Conservation (phyloP, 2,113 vertebrate genomes). For the Crocuta crocuta region DNA sequence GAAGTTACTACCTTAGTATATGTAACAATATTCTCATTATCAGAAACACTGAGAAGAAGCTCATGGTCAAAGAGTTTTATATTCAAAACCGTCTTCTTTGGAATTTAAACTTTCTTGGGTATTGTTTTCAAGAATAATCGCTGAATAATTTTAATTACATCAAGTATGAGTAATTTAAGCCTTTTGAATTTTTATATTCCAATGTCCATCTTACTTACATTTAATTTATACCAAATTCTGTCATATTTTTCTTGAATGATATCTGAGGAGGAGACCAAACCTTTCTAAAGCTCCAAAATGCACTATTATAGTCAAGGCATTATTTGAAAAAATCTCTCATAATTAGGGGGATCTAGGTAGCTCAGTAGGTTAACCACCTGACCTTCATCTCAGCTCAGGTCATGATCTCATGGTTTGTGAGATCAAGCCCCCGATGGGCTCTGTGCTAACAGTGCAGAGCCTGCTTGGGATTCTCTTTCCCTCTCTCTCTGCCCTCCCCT, state of each 20-base stretch:
- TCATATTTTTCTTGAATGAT: neutral
- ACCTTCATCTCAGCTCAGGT: too few relatives aligned
- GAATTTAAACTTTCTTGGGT: slow-evolving; percentile 40
- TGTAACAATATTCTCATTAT: neutral
- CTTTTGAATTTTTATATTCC: slow-evolving; percentile 19
- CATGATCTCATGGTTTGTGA: too few relatives aligned
- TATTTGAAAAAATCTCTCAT: neutral
- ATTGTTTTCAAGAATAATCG: neutral
- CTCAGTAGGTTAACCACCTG: too few relatives aligned
- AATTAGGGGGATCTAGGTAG: neutral
- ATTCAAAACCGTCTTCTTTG: slow-evolving; percentile 32
- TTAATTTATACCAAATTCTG: slow-evolving; percentile 5
- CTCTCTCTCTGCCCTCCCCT: too few relatives aligned
- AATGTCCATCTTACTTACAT: neutral
- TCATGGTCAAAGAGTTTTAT: neutral
- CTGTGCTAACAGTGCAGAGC: too few relatives aligned
- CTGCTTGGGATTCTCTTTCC: too few relatives aligned
- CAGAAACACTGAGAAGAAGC: neutral
- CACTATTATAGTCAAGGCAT: neutral
- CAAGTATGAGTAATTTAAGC: neutral
- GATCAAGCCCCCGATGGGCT: too few relatives aligned
- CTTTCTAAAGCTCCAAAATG: slow-evolving; percentile 1
- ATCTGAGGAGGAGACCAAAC: neutral
- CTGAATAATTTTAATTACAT: slow-evolving; percentile 25
- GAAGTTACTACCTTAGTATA: neutral